Base-by-base conservation (phyloP, 2,888 invertebrate genomes). In the Tiliacea aurago region DNA sequence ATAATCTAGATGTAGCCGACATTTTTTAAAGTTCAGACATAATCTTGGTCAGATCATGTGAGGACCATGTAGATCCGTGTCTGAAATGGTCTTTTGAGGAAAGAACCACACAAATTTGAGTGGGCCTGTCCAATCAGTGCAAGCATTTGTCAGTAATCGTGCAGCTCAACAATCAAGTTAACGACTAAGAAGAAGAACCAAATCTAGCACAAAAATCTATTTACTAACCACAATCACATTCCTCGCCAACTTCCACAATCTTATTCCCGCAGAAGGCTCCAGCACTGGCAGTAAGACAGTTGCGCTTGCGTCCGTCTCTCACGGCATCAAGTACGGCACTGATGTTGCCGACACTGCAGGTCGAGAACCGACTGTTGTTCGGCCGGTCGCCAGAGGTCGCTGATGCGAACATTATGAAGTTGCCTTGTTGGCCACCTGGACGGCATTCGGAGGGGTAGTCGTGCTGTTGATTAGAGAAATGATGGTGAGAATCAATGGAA, bases 231-330 rank as follows among this genome's bases (percentile, higher is more conserved):
- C 99, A 99, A 93, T 99, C 99, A 92, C 99, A 99, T 94, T 99
- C 99, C 95, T 99, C 99, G 64, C 99, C 99, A 43, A 98, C 98
- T 93, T 99, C 99, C 0, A 99, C 99, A 89, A 99, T 99, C 95
- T 99, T 99, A 95, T 99, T 99, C 71, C 99, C 99, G 94, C 99
- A 99, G 97, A 99, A 99, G 45, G 99, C 99, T 75, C 99, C 99
- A 78, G 97, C 98, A 70, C 98, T 96, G 56, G 98, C 98, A 86
- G 98, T 98, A 94, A 99, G 99, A 91, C 99, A 99, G 95, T 99
- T 99, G 64, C 98, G 97, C 94, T 99, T 99, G 88, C 98, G 97
- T 80, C 98, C 98, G 90, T 98, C 98, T 78, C 98, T 97, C 56
- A 99, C 98, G 2, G 99, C 99, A 92, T 99, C 98, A 41, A 99